Base-by-base conservation (phyloP, 35 echinoderm and acorn worm species). In the Heliocidaris erythrogramma region DNA sequence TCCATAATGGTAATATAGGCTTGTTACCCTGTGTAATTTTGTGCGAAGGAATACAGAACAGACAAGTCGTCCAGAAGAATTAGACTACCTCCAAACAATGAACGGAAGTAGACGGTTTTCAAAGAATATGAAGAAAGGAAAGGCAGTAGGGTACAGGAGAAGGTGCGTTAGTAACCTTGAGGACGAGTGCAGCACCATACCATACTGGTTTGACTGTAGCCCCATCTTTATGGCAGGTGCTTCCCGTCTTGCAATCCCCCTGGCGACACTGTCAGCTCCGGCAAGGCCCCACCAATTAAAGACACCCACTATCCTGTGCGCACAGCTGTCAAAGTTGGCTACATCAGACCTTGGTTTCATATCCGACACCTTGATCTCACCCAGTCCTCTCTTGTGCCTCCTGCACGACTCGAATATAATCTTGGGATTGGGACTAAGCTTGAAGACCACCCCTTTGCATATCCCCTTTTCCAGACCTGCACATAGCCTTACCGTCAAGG, bases 261-360 rank as follows among this genome's bases (percentile, higher is more conserved):
- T 92, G 91, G 91, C 91, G 49, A 92, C 91, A 59, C 48, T 49
- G 91, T 59, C 48, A 59, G 91, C 91, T 92, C 49, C 48, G 29
- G 49, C n/a, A 50, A 21, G 91, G 91, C 91, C 91, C 91, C 91
- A 52, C 91, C 13, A 92, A 92, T 92, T 92, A 92, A 13, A 92
- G 49, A 12, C 91, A 92, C 91, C 91, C 91, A 92, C 91, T 92
- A 92, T 92, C 91, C 91, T 92, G 48, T 59, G 91, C 30, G 91
- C 47, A 30, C 91, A 92, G 91, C 91, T 92, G 91, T 92, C 91
- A 89, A 89, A 89, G 31, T 89, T 48, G 65, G 65, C 65, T n/a
- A 78, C 65, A 78, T 78, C 65, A 78, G 65, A 27, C 65, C 65
- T 78, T 78, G 65, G 65, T 78, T 78, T 78, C 65, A 78, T 78